phyloP scores from a whole-genome alignment of 2,888 invertebrate genomes.

The Scaptomyza parva region DNA sequence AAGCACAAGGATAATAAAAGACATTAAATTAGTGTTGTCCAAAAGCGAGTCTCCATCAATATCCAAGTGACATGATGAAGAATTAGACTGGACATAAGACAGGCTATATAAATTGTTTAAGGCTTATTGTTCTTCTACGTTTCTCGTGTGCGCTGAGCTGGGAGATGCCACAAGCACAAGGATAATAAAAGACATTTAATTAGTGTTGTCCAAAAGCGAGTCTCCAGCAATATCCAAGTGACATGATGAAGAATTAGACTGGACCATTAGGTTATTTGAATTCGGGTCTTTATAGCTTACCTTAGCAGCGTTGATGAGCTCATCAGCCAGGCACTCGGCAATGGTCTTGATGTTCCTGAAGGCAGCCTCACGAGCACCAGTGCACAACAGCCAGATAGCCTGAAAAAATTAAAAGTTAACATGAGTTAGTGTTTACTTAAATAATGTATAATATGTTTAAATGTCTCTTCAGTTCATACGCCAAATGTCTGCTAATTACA shows the following conservation, averaged over 20 bases:
- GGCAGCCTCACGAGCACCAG: constrained; percentile 99
- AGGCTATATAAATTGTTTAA: background rate
- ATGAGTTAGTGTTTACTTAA: background rate
- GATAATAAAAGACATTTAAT: constrained; percentile 78
- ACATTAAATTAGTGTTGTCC: constrained; percentile 72
- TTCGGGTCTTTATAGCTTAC: constrained; percentile 83
- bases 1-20: constrained; percentile 83
- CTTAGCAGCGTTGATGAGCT: constrained; percentile 99
- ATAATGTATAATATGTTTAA: background rate
- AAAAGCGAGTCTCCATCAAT: constrained; percentile 80
- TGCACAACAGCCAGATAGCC: constrained; percentile 99
- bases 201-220: constrained; percentile 82
- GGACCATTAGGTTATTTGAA: constrained; percentile 44
- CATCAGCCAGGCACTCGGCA: constrained; percentile 99
- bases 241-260: constrained; percentile 73
- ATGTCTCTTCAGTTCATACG: constrained; percentile 81
- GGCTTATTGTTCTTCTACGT: constrained; percentile 75
- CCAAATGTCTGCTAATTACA: constrained; percentile 61
- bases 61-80: constrained; percentile 61
- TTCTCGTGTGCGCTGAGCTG: constrained; percentile 77
- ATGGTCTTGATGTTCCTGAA: constrained; percentile 99
- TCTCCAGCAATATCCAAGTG: constrained; percentile 64
- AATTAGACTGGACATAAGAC: constrained; percentile 67
- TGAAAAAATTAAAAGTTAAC: constrained; percentile 36
- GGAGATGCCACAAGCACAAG: constrained; percentile 71